Conservation (phyloP, 2,888 invertebrate species). For the Pandemis corylana region DNA sequence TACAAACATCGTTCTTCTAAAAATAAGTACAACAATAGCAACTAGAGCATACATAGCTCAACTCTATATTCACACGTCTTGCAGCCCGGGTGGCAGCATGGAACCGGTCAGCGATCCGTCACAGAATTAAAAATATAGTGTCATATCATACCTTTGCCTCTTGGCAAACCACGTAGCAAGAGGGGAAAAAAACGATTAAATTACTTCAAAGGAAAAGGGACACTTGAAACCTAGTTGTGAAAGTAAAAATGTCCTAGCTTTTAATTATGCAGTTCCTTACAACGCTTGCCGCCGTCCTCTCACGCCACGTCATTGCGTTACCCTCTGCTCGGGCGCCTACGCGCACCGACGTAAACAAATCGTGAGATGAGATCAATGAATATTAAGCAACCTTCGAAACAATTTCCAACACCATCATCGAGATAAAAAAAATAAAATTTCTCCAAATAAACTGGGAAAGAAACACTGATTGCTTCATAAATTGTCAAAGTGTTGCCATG, state of each 20-base stretch:
- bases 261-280: not conserved
- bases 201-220: not conserved
- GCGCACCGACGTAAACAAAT: constrained; percentile 75
- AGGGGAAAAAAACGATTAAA: not conserved
- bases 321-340: constrained; percentile 68
- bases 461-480: constrained; percentile 80
- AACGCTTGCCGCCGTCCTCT: constrained; percentile 7
- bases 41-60: not conserved
- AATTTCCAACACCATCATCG: constrained; percentile 71
- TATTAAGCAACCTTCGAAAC: constrained; percentile 78
- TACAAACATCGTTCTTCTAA: too few species aligned
- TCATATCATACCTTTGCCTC: not conserved
- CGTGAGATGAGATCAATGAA: constrained; percentile 78
- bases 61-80: constrained; percentile 70
- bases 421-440: constrained; percentile 76
- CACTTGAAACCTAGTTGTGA: not conserved
- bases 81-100: constrained; percentile 67
- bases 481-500: constrained; percentile 73
- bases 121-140: not conserved
- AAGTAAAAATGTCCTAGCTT: not conserved
- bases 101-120: constrained; percentile 59
- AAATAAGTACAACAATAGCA: not conserved
- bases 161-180: not conserved
- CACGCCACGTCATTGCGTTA: constrained; percentile 54
- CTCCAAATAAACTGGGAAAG: constrained; percentile 73